Base-by-base conservation (phyloP, 2,888 invertebrate genomes). In the Ophraella communa region DNA sequence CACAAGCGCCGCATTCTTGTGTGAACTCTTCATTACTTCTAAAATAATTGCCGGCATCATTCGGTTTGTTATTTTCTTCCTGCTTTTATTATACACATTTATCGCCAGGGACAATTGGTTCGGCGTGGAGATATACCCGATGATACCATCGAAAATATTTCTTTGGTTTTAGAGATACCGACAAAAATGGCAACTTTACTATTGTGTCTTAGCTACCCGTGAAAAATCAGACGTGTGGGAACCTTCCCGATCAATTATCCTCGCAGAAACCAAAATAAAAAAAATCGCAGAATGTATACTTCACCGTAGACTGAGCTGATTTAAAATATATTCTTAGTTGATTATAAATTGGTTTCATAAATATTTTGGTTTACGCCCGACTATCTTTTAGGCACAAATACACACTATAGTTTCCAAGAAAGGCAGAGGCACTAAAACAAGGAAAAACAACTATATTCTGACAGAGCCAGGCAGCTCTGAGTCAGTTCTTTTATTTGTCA, bases 1-100 rank as follows among this genome's bases (percentile, higher is more conserved):
- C 76, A 76, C 71, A 77, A 71, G 74, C 73, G 74, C 76, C 77
- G 65, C 62, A 61, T 51, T 30, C 52, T 73, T 74, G 76, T 77
- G 76, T 77, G 76, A 76, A 75, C 76, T 76, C 76, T 76, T 74
- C 76, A 75, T 75, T 75, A 73, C 70, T 68, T 74, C 67, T 69
- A 73, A 74, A 73, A 74, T 74, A 74, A 64, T 64, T 71, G 70
- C 73, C 73, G 64, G 59, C 73, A 72, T 73, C 74, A 72, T 67
- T 66, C 66, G 62, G 63, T 57, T 65, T 63, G 63, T 69, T 69
- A 62, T 69, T 65, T 65, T 69, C 66, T 62, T 59, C 68, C 60
- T 62, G 57, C 62, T 65, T 62, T 55, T 65, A 62, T 67, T 67
- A 49, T 62, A 62, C 51, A 54, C 59, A 55, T 60, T 63, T 63